Evolutionary conservation across 2,113 vertebrate genomes (phyloP), one percentile per base, ranked within the genome.

Genomic region (Drymodes brunneopygia): DNA sequence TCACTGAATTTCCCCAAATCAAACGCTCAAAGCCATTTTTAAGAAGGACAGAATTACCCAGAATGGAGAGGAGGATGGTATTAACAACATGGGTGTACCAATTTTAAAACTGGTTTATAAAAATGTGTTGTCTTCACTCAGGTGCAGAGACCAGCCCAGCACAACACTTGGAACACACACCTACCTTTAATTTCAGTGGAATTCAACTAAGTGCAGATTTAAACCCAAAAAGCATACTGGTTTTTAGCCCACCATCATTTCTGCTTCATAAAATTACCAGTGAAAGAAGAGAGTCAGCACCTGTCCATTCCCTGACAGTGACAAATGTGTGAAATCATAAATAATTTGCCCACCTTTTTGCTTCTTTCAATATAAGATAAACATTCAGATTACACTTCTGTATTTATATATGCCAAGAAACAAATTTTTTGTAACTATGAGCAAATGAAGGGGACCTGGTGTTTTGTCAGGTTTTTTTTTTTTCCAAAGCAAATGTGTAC

Each of bases 331-430:
- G 33, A 66, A 58, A 36, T 3, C 1, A 61, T 25, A 57, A 74
- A 25, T 36, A 40, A 73, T 66, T 61, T 72, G 0, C 22, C 3
- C 15, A 40, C 6, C 1, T 31, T 56, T 33, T 71, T 28, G 9
- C n/a, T 44, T 20, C 40, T 67, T 93, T n/a, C 33, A 11, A 7
- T 10, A 6, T 27, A 31, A 85, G 4, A 7, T 40, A 65, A 45
- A 60, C 7, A 19, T 36, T 75, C 19, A 65, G 23, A 33, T 22
- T 15, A 3, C 22, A 45, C 14, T 45, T 27, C 38, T 25, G 7
- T 5, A 38, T 22, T 33, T 45, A 11, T 1, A 7, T 12, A 31
- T 21, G 11, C 2, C 7, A 71, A 50, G 62, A 66, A 7, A 0
- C 15, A 33, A 6, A 7, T 45, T 73, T 69, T n/a, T 17, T 36